Base-by-base conservation (phyloP, 2,113 vertebrate genomes). In the Saguinus imperator region DNA sequence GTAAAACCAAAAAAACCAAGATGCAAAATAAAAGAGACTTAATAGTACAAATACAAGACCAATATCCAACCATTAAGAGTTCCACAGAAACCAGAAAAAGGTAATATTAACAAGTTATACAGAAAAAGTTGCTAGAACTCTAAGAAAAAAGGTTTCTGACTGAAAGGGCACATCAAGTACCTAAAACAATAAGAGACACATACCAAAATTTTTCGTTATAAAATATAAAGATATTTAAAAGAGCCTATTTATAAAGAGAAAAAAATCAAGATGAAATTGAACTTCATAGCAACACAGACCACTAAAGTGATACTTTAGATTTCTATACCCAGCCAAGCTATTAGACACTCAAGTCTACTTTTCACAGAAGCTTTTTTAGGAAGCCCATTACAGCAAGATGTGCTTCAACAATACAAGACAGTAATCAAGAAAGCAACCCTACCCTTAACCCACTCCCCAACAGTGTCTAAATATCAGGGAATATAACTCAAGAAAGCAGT, bases 261-360 rank as follows among this genome's bases (percentile, higher is more conserved):
- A 72, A 77, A 88, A 88, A 77, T 66, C 21, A 57, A 27, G 14
- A 70, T 50, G 70, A 72, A 32, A 45, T 64, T 91, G 58, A 52
- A 45, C 21, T 82, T 90, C 45, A 37, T 9, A 87, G 48, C 6
- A 72, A 72, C 37, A 95, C 9, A 76, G 37, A 82, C 29, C 52
- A 5, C 57, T 55, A 40, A 10, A 77, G 35, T 25, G 90, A 61
- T 10, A 83, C 32, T 73, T 73, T 9, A 80, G 8, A 58, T 68
- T 94, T 95, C 64, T 73, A 95, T 66, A 92, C 77, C 45, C 66
- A 92, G 79, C 27, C 92, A 94, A 73, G 55, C 32, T 85, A n/a
- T 35, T 57, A 75, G 40, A 82, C 48, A 57, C 52, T 84, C 40
- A 70, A 25, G 40, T 84, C 37, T 29, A 37, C 14, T 85, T 87